Conservation (phyloP, 1,140 invertebrate genomes). For the Drosophila nannoptera region DNA sequence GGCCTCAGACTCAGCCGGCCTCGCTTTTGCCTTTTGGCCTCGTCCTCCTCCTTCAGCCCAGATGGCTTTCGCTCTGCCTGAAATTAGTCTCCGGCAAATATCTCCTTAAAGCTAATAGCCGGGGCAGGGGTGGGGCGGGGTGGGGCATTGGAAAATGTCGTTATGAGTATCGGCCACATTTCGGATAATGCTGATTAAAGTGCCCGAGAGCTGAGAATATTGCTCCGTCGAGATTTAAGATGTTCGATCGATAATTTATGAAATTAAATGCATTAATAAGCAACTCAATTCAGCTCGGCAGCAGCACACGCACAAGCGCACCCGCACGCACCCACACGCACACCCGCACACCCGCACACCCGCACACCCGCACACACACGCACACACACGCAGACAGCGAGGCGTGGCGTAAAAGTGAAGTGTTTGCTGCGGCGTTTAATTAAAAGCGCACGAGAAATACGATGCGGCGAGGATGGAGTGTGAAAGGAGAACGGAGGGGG, state of each 20-base stretch:
- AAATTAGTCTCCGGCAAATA: constrained; percentile 49
- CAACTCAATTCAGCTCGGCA: background rate
- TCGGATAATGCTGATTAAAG: too few species aligned
- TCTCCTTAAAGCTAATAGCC: constrained; percentile 35
- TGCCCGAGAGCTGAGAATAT: too few species aligned
- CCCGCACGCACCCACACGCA: too few species aligned
- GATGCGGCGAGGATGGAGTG: constrained; percentile 42
- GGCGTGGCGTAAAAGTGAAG: constrained; percentile 36
- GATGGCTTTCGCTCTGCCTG: background rate
- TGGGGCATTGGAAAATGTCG: too few species aligned
- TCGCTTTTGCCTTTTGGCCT: constrained; percentile 26
- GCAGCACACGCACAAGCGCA: too few species aligned
- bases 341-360: too few species aligned
- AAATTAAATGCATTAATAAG: background rate
- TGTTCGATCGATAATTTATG: background rate
- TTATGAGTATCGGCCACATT: too few species aligned
- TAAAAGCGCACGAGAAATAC: constrained; percentile 72
- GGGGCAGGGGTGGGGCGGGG: too few species aligned
- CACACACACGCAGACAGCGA: background rate
- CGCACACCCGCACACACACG: too few species aligned
- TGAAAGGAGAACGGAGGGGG: background rate
- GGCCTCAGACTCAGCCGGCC: constrained; percentile 1
- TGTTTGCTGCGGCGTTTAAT: constrained; percentile 61
- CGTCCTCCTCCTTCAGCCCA: background rate
- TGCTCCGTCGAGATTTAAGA: background rate